Percentiles rank a stretch among this genome's conserved stretches.
Conservation (phyloP, 2,113 vertebrate genomes). For the Gymnarchus niloticus region DNA sequence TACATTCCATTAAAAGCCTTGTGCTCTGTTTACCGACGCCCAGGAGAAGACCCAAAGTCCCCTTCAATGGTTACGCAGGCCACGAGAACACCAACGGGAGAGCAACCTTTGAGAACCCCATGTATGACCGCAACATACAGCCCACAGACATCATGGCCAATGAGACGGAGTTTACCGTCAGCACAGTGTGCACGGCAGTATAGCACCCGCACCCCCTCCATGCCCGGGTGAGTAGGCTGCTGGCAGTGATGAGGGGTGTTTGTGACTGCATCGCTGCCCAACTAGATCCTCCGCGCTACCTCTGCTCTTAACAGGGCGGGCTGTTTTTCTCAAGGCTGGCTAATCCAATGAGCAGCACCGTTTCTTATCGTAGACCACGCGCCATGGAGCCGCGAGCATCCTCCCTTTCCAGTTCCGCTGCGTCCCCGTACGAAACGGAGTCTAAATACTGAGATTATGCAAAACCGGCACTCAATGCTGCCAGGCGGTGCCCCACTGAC, state of each 20-base stretch:
- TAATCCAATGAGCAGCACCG: background rate
- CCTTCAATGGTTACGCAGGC: constrained; percentile 90
- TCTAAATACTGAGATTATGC: background rate
- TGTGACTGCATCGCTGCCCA: too few species aligned
- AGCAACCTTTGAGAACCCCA: constrained; percentile 93
- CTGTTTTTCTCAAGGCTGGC: background rate
- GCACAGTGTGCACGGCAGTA: constrained; percentile 98
- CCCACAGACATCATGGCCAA: constrained; percentile 86
- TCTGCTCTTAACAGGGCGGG: background rate
- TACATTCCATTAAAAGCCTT: constrained; percentile 15
- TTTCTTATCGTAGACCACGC: background rate
- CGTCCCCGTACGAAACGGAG: too few species aligned
- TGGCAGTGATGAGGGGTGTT: background rate
- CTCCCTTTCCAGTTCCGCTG: background rate
- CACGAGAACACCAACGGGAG: constrained; percentile 93
- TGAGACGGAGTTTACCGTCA: constrained; percentile 95
- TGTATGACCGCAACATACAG: constrained; percentile 97
- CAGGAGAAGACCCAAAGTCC: constrained; percentile 97
- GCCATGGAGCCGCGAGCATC: background rate
- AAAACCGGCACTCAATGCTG: background rate
- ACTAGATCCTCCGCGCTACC: too few species aligned
- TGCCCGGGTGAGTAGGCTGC: constrained; percentile 52
- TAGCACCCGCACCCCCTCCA: constrained; percentile 65
- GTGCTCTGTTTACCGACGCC: constrained; percentile 19
- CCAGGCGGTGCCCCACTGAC: background rate